Base-by-base conservation (phyloP, 2,797 vertebrate genomes). In the Nothura maculosa region DNA sequence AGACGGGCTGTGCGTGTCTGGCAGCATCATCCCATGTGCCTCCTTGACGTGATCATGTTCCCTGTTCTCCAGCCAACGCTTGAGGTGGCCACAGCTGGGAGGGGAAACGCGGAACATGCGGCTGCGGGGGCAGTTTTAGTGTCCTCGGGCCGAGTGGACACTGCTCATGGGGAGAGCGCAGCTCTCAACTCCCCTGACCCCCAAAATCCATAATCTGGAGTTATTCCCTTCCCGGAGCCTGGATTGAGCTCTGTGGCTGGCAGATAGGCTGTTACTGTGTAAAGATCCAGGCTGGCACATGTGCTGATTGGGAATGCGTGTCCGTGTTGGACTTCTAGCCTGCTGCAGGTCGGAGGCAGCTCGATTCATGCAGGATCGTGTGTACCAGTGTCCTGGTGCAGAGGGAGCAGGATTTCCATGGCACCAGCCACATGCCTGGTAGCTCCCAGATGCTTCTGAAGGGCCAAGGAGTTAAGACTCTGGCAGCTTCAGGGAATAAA, bases 71-170 rank as follows among this genome's bases (percentile, higher is more conserved):
- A 60, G 67, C 32, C 66, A 87, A 42, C 75, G 20, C 34, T 55
- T 3, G 3, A 19, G 47, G 47, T 1, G 4, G 54, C 24, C 0
- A 1, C 34, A 55, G 54, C 63, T 1, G 1, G 50, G 64, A 83
- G 43, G 50, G 54, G 42, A 43, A 20, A 2, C 0, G 4, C 7
- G 50, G 48, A 77, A 24, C 0, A 2, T 52, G 63, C 47, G 81
- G 47, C 36, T 5, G 2, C 1, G 1, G 47, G 70, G 66, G 25
- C 3, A 5, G 45, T 61, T 15, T 24, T 75, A 72, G 60, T 50
- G 40, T 67, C 47, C 1, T 0, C 45, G 0, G 3, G 28, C 32
- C 64, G 21, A 4, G 27, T 47, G 30, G 38, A 22, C 30, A 12
- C 74, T 30, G 62, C 40, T 55, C 50, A 11, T 6, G 42, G 57